Base-by-base conservation (phyloP, 2,888 invertebrate species). In the Ophion ellenae region DNA sequence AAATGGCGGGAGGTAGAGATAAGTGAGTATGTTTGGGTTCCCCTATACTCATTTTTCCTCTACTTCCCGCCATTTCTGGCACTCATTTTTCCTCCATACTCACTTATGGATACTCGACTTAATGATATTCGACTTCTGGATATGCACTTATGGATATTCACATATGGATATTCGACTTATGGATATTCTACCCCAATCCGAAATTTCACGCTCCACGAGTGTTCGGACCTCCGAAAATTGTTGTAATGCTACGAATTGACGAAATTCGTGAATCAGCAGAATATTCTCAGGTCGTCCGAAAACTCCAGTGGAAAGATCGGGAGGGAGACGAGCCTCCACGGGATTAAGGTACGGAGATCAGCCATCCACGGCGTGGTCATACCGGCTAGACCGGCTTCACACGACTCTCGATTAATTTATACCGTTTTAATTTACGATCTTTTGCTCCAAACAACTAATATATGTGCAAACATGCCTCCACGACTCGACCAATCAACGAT, bases 401-500 rank as follows among this genome's bases (percentile, higher is more conserved):
- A 77, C 78, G 75, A 79, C 64, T 84, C 40, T 74, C 83, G 74
- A 86, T 81, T 90, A 84, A 91, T 91, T 91, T 89, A 90, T 90
- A 71, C 67, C 77, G 77, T 69, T 83, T 86, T 86, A 87, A 89
- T 88, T 88, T 84, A 87, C 74, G 69, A 87, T 86, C 79, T 86
- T 73, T 77, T 67, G 40, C 81, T 66, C 69, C 80, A 81, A 86
- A 87, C 85, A 88, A 87, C 83, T 64, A 81, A 76, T 79, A 28
- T 32, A 80, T 79, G 83, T 82, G 86, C 90, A 93, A 93, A 92
- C 93, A 93, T 90, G 92, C 93, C 92, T 91, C 90, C 90, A 36
- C n/a, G 73, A 45, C 47, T 88, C 61, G 77, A 89, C 94, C 94
- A 94, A 94, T 94, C 89, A 83, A 40, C 69, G 69, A 77, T 64